Evolutionary conservation across 2,113 vertebrate species (phyloP).

Genomic region (Cromileptes altivelis): DNA sequence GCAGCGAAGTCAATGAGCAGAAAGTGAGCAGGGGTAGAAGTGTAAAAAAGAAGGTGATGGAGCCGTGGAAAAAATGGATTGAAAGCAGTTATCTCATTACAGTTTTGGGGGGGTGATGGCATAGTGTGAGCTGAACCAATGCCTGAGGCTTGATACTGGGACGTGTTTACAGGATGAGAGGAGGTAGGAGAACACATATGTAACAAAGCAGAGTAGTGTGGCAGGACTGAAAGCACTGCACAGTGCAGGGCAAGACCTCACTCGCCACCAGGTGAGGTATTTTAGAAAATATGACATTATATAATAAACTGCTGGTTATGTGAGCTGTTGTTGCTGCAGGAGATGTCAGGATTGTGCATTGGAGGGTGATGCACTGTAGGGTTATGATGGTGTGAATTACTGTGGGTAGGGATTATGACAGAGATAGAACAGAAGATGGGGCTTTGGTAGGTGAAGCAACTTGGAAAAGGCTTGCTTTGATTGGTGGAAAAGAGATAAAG

Average conservation of each 20-base stretch:
- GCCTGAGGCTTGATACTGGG: conserved; percentile 46
- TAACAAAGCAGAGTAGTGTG: background rate
- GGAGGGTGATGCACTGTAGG: conserved; percentile 24
- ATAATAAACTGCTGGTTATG: conserved; percentile 31
- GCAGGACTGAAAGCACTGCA: conserved; percentile 7
- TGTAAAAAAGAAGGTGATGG: conserved; percentile 8
- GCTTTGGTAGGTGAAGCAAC: conserved; percentile 23
- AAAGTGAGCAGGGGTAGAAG: conserved; percentile 21
- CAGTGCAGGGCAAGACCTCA: conserved; percentile 6
- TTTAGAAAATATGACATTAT: conserved; percentile 38
- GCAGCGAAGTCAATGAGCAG: conserved; percentile 30
- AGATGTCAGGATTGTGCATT: conserved; percentile 28
- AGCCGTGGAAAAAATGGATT: conserved; percentile 24
- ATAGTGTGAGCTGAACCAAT: conserved; percentile 1
- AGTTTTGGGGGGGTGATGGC: conserved; percentile 1
- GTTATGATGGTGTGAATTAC: conserved; percentile 17
- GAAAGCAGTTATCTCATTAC: conserved; percentile 38
- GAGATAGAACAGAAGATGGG: conserved; percentile 20
- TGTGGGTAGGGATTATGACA: conserved; percentile 43
- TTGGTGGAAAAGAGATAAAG: conserved; percentile 38
- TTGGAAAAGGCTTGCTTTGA: conserved; percentile 10
- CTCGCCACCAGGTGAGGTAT: conserved; percentile 19
- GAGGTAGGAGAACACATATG: conserved; percentile 22
- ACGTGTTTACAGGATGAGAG: conserved; percentile 41
- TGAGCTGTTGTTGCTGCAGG: background rate